Base-by-base conservation (phyloP, 2,888 invertebrate genomes). In the Eupsilia transversa region DNA sequence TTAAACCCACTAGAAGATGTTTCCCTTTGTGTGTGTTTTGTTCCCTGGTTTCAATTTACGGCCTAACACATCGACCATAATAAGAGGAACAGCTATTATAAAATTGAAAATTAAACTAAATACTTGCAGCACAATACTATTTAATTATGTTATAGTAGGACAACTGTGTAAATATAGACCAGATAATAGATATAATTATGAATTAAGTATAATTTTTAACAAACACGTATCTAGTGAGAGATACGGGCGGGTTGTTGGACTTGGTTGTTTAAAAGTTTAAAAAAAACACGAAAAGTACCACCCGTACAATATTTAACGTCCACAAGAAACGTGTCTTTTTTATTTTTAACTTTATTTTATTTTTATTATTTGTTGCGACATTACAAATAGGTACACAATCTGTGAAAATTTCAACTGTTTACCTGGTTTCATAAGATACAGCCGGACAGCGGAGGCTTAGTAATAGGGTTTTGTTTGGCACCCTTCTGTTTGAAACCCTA, bases 81-180 rank as follows among this genome's bases (percentile, higher is more conserved):
- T 54, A 33, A 41, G 72, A 83, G 23, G 0, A 41, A 23, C 1
- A 23, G 14, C 14, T 7, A 35, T 35, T 64, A 74, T 57, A 72
- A 74, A 80, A 65, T 52, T 30, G 10, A 69, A 77, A 83, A 74
- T 73, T 64, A 72, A 71, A 63, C 52, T 71, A 67, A 66, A 78
- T 67, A 27, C 30, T 43, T 52, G 30, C 27, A 38, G 14, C 27
- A 82, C 76, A 85, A 84, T 78, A 60, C 1, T 1, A 33, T 33
- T 63, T 75, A 72, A 86, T 79, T 77, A 54, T 2, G 33, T 30
- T 73, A 52, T n/a, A n/a, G 7, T 63, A 52, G 63, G 33, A 35
- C 79, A 81, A 77, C 72, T 83, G 73, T 66, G 69, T 84, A 77
- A 83, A 81, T 64, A 77, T 27, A 59, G 27, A 49, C 6, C 35